A percentile compares a stretch with the other conserved stretches of the same genome.
These are phyloP conservation scores for Clepsis dumicolana DNA, from an alignment of 2,888 invertebrate genomes.

Conservation along the genomic window DNA sequence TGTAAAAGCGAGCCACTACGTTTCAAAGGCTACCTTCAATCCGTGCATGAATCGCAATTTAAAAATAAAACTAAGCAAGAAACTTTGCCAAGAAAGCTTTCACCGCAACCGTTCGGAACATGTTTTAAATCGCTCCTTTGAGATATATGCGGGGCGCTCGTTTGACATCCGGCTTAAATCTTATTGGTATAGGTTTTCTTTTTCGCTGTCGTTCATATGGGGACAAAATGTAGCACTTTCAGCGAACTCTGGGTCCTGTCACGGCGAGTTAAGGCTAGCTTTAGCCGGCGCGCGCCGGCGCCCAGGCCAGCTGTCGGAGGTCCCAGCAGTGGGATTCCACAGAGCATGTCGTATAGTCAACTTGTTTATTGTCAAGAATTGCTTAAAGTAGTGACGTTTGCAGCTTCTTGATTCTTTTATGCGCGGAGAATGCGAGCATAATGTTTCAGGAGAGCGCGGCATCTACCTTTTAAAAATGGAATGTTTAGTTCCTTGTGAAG, in stretches of 20 bases:
- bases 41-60: conserved; percentile 75
- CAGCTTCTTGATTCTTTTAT: conserved; percentile 41
- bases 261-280: conserved; percentile 49
- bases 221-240: conserved; percentile 50
- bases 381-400: conserved; percentile 54
- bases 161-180: conserved; percentile 54
- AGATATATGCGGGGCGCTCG: conserved; percentile 54
- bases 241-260: conserved; percentile 55
- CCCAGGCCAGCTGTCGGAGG: conserved; percentile 55
- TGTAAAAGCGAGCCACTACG: neutral
- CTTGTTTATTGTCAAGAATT: conserved; percentile 71
- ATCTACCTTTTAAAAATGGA: conserved; percentile 13
- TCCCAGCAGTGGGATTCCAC: conserved; percentile 63
- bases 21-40: conserved; percentile 53
- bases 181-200: conserved; percentile 20
- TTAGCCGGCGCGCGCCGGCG: conserved; percentile 34
- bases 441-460: neutral
- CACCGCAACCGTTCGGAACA: conserved; percentile 75
- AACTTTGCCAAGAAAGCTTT: conserved; percentile 80
- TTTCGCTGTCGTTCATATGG: conserved; percentile 16
- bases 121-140: conserved; percentile 77
- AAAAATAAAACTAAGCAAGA: conserved; percentile 76
- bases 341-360: conserved; percentile 65
- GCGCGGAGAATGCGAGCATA: conserved; percentile 16
- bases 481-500: conserved; percentile 11